Evolutionary conservation across 37 sponge, comb jelly and placozoan genomes (phyloP).

Genomic region (Bolinopsis microptera): DNA sequence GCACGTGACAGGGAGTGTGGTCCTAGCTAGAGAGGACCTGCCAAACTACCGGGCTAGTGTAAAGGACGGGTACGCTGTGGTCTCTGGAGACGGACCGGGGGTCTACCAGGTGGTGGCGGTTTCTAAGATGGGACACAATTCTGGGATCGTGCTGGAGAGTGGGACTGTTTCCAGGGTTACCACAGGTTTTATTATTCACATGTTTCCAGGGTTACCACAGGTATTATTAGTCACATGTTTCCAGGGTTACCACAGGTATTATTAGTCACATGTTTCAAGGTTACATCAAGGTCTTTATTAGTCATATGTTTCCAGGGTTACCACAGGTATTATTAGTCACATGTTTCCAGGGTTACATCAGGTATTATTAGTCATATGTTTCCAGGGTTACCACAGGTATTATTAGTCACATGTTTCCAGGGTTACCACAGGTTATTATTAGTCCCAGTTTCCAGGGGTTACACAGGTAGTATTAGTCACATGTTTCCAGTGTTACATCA

Average conservation of each 20-base stretch:
- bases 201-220: not conserved
- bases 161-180: constrained; percentile 43
- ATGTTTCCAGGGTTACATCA: not conserved
- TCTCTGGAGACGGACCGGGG: constrained; percentile 47
- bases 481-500: no score
- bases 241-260: not conserved
- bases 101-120: constrained; percentile 19
- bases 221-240: no score
- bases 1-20: constrained; percentile 71
- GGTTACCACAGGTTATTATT: no score
- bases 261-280: not conserved
- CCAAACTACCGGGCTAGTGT: constrained; percentile 96
- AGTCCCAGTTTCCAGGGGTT: no score
- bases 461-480: no score
- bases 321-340: not conserved
- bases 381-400: no score
- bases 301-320: no score
- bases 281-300: no score
- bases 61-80: constrained; percentile 98
- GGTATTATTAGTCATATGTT: no score
- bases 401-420: no score
- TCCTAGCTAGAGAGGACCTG: constrained; percentile 72
- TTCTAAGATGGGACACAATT: constrained; percentile 18
- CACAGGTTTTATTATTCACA: no score
- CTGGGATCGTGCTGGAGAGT: not conserved